These are phyloP conservation scores for Acanthosepion lycidas DNA, from an alignment of 2,888 invertebrate species.

Conservation along the genomic window DNA sequence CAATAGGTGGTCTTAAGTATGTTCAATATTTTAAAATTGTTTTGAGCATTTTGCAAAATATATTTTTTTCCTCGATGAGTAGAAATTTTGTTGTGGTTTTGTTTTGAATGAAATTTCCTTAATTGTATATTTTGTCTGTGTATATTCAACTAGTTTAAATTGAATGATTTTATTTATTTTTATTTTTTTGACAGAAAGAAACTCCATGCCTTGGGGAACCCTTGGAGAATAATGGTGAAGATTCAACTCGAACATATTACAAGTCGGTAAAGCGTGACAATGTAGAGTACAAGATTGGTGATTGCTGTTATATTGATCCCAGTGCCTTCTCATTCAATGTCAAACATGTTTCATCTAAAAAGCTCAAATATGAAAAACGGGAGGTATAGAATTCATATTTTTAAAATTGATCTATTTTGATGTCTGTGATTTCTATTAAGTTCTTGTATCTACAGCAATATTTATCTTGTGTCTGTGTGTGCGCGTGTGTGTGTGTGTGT, in stretches of 20 bases:
- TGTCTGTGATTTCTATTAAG: too few species aligned
- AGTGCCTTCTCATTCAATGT: conserved; percentile 65
- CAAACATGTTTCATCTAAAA: conserved; percentile 62
- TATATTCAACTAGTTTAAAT: too few species aligned
- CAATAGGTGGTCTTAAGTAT: too few species aligned
- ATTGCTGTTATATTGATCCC: conserved; percentile 81
- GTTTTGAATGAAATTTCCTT: too few species aligned
- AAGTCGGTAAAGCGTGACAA: conserved; percentile 64
- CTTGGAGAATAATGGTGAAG: conserved; percentile 55
- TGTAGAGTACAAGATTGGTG: conserved; percentile 80
- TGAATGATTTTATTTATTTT: background rate
- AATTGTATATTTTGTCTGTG: too few species aligned
- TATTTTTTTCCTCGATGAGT: too few species aligned
- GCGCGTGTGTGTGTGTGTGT: too few species aligned
- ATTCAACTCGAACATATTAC: conserved; percentile 67
- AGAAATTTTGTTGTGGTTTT: too few species aligned
- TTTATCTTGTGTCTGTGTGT: too few species aligned
- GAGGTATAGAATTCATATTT: conserved; percentile 53
- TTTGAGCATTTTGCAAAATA: too few species aligned
- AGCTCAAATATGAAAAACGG: conserved; percentile 59
- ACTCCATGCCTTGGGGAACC: conserved; percentile 58
- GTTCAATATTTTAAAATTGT: too few species aligned
- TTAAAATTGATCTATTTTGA: background rate
- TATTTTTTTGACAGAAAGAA: conserved; percentile 57
- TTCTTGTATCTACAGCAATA: too few species aligned